Evolutionary conservation across 1,140 invertebrate species (phyloP), one percentile per base, ranked within the genome.

Genomic region (Heliconius hewitsoni): DNA sequence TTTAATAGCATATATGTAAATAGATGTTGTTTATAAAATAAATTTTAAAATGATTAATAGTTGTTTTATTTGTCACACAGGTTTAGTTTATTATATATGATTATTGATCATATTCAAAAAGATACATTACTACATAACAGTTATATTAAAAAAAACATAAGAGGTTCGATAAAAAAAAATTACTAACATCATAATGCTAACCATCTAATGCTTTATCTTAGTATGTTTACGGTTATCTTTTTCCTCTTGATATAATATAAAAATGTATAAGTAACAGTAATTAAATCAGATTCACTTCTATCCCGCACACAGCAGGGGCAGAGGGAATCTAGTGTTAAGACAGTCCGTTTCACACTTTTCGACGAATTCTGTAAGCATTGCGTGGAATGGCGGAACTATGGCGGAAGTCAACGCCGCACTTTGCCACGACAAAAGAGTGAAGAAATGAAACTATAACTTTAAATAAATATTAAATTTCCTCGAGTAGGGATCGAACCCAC

Each of bases 11-110:
- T 66, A 27, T 30, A 11, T 66, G 60, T 66, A 66, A 66, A 66
- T 30, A 66, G 11, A n/a, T 66, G 60, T 66, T 66, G n/a, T 66
- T 66, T 30, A 66, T 66, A 66, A 66, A 30, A 66, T 66, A 66
- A 66, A 66, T 19, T n/a, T 23, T 23, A 66, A 66, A 16, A 16
- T 16, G 8, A 27, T 60, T 2, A 30, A 66, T 66, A 27, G 2
- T 66, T 66, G 60, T 66, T 66, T 66, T 16, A 66, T 66, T 66
- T 66, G 3, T 66, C 6, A 57, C 9, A 9, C 2, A 1, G 52
- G 19, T 46, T 46, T 46, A 18, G 6, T 52, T 19, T 52, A 5
- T 18, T 52, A 18, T 52, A 52, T 52, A 52, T 19, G 18, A 57
- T 57, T 2, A 57, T 57, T 2, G 55, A 23, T 23, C n/a, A 11